These are phyloP conservation scores for Archivesica marissinica DNA, from an alignment of 1,140 invertebrate species.

Conservation along the genomic window DNA sequence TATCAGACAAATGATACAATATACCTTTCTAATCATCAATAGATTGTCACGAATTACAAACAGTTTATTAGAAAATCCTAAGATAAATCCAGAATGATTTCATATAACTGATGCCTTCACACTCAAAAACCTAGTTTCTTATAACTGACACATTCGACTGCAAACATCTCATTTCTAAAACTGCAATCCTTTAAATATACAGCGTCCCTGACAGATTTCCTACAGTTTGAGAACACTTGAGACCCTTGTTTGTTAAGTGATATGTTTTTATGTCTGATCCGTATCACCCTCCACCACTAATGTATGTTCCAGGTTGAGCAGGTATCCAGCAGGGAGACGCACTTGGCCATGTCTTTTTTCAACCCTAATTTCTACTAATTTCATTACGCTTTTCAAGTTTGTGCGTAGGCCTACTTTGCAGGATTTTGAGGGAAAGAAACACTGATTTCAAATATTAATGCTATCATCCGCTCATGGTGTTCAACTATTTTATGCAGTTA, in stretches of 20 bases:
- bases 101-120: conserved; percentile 1
- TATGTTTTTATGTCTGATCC: conserved; percentile 31
- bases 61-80: background rate
- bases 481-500: conserved; percentile 8
- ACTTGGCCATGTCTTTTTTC: conserved; percentile 16
- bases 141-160: background rate
- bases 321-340: conserved; percentile 21
- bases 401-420: background rate
- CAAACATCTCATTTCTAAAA: background rate
- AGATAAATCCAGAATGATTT: background rate
- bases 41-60: conserved; percentile 10
- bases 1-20: background rate
- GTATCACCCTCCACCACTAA: conserved; percentile 12
- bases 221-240: conserved; percentile 16
- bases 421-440: background rate
- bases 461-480: background rate
- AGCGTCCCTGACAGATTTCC: conserved; percentile 22
- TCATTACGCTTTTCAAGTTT: conserved; percentile 4
- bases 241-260: conserved; percentile 42
- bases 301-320: conserved; percentile 34
- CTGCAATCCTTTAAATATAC: conserved; percentile 27
- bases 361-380: background rate
- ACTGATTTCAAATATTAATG: background rate
- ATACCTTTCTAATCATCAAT: conserved; percentile 9
- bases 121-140: background rate